Conservation (phyloP, 2,888 invertebrate species). For the Digitonthophagus gazella region DNA sequence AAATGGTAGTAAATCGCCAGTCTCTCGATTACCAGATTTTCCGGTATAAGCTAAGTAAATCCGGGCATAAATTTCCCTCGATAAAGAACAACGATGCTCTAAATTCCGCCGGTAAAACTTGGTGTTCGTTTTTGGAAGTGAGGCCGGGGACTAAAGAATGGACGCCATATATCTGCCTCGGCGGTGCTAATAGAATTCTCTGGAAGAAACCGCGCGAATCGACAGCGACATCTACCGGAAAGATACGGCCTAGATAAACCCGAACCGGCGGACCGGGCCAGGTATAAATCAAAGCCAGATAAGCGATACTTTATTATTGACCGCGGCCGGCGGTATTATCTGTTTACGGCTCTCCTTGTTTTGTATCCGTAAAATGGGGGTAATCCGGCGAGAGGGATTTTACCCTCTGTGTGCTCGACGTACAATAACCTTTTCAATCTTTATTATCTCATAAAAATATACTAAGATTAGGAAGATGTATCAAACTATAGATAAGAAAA, state of each 20-base stretch:
- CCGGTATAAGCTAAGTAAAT: background rate
- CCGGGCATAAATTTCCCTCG: background rate
- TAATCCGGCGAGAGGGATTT: background rate
- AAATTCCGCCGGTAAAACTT: background rate
- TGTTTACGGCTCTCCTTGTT: slow-evolving; percentile 12
- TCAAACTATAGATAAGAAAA: no score
- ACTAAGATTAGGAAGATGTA: no score
- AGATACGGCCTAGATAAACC: background rate
- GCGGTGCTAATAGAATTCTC: background rate
- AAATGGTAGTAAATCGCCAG: background rate
- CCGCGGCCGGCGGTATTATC: slow-evolving; percentile 4
- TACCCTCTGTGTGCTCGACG: no score
- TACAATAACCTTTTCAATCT: no score
- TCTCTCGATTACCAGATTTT: background rate
- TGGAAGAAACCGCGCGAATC: slow-evolving; percentile 1
- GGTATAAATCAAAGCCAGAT: slow-evolving; percentile 14
- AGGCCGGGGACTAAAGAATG: background rate
- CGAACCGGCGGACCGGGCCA: slow-evolving; percentile 1
- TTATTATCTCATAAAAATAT: no score
- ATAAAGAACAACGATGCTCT: background rate
- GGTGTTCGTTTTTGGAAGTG: background rate
- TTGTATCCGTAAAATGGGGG: slow-evolving; percentile 9
- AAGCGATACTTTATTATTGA: slow-evolving; percentile 17
- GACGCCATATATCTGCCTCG: background rate
- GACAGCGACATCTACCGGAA: background rate